Percentiles rank a stretch among this genome's conserved stretches.
Conservation (phyloP, 2,113 vertebrate species). For the Muntiacus muntjak region DNA sequence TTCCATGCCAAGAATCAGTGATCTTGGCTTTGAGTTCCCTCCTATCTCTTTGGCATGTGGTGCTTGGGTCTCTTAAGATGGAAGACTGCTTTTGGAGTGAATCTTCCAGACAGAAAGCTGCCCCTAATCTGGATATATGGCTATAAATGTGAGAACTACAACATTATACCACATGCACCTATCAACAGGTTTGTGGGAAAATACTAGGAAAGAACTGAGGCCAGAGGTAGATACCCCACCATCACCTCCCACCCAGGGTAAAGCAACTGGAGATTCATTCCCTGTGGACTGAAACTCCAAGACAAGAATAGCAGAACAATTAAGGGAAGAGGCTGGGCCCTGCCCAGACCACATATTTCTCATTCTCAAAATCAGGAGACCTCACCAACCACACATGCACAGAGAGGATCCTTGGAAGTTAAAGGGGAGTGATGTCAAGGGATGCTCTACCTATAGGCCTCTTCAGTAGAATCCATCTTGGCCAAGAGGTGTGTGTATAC, state of each 20-base stretch:
- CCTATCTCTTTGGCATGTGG: slow-evolving; percentile 18
- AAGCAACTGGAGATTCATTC: neutral
- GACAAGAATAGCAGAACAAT: neutral
- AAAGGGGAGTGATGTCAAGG: neutral
- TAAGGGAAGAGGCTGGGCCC: neutral
- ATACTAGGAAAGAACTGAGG: neutral
- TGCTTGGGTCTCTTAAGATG: neutral
- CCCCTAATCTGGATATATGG: neutral
- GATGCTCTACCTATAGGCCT: neutral
- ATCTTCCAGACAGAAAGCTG: neutral
- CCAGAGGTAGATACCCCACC: neutral
- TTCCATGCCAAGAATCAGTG: neutral
- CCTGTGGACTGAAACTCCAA: neutral
- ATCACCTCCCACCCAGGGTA: neutral
- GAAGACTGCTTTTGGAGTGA: neutral
- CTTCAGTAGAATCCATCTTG: neutral
- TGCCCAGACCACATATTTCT: neutral
- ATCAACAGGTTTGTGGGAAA: neutral
- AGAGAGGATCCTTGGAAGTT: neutral
- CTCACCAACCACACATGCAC: neutral
- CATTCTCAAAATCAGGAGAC: neutral
- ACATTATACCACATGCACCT: neutral
- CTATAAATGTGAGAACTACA: neutral
- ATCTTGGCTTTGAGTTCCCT: neutral
- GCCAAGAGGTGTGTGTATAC: neutral